Evolutionary conservation across 2,888 invertebrate species (phyloP).

Genomic region (Parascotia fuliginaria): DNA sequence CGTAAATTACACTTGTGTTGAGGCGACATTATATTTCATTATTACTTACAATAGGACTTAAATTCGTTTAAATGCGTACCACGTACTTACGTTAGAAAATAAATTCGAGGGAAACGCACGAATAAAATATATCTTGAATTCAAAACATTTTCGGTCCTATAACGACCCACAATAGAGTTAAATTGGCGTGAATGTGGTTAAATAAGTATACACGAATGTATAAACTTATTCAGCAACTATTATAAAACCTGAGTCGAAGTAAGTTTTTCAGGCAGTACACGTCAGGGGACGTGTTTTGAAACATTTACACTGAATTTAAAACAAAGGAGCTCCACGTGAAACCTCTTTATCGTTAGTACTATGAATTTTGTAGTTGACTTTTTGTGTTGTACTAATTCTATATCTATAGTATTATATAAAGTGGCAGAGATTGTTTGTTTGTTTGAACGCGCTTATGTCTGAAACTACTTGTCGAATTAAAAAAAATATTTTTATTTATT

Average conservation of each 20-base stretch:
- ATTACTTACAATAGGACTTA: no score
- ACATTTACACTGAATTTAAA: slow-evolving; percentile 28
- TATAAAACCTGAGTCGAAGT: background rate
- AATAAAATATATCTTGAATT: no score
- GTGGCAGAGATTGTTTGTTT: no score
- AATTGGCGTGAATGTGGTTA: background rate
- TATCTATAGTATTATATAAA: background rate
- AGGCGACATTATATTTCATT: no score
- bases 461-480: no score
- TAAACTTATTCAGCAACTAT: background rate
- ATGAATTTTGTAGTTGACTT: background rate
- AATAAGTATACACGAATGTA: background rate
- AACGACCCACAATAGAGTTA: background rate
- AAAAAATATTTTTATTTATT: no score
- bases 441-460: no score
- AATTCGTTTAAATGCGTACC: no score
- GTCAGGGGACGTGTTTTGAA: slow-evolving; percentile 32
- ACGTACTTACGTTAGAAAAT: no score
- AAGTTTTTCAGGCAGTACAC: slow-evolving; percentile 21
- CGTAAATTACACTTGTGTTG: no score
- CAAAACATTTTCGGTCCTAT: background rate
- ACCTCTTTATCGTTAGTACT: background rate
- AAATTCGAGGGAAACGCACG: no score
- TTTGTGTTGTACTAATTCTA: background rate
- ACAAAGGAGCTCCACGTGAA: slow-evolving; percentile 4